Base-by-base conservation (phyloP, 1,140 invertebrate genomes). In the Schlechtendalia chinensis region DNA sequence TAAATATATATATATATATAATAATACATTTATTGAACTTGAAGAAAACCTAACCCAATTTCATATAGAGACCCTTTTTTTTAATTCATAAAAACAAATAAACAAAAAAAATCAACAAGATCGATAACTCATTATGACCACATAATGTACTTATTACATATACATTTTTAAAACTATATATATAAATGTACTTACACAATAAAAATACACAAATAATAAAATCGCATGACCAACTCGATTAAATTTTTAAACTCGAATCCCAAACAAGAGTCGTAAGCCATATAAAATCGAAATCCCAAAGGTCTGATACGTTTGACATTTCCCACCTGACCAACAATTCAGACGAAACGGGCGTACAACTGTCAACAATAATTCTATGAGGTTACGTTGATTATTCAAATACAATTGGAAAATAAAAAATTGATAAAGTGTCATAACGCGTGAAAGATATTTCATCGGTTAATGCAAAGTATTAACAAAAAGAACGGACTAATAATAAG, bases 381-480 rank as follows among this genome's bases (percentile, higher is more conserved):
- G 65, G 22, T 24, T 39, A 11, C 29, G 17, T 29, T 54, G 47
- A 17, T 72, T 53, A 54, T 72, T 72, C 24, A 54, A 71, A 72
- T 32, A n/a, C 4, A 72, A 54, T 32, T 72, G 10, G 19, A 54
- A 54, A 14, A 69, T 69, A 27, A 53, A 53, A 4, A 59, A n/a
- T n/a, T n/a, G n/a, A n/a, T n/a, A 71, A 71, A 69, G 24, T 32
- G 16, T 54, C 24, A 12, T 24, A 27, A 71, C 47, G 17, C 1
- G 10, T n/a, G 17, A 53, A 53, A 53, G 47, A 29, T 72, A 19
- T 27, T 53, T 54, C 14, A 29, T 54, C 50, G 69, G 47, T 72
- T 54, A 72, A 54, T 72, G 50, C 50, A 29, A 72, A 72, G 29
- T 54, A 54, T 54, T 54, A n/a, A 29, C 47, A 72, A 72, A 72